Conservation (phyloP, 2,113 vertebrate genomes). For the Ptilonorhynchus violaceus region DNA sequence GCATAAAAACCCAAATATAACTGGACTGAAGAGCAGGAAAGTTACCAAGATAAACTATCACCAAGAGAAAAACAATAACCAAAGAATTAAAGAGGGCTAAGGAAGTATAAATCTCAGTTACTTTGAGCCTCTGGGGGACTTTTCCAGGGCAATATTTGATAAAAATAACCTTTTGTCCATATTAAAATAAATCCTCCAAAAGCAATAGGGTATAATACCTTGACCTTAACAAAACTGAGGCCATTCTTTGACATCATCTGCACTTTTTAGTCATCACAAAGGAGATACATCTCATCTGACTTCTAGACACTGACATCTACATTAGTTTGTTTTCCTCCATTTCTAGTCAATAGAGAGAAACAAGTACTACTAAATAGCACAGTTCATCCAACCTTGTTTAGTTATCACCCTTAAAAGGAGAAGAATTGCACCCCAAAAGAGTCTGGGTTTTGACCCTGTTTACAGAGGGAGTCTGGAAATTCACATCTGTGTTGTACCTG, state of each 20-base stretch:
- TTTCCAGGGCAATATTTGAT: not conserved
- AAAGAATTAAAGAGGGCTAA: not conserved
- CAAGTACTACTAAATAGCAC: not conserved
- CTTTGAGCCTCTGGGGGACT: not conserved
- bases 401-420: not conserved
- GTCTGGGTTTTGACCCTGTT: not conserved
- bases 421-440: not conserved
- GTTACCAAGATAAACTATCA: not conserved
- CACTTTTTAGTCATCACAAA: not conserved
- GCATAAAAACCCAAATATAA: not conserved
- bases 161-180: not conserved
- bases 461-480: not conserved
- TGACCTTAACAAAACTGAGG: not conserved
- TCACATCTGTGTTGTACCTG: not conserved
- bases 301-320: not conserved
- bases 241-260: not conserved
- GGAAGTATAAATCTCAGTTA: not conserved
- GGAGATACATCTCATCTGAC: not conserved
- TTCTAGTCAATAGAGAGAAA: not conserved
- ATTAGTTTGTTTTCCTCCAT: not conserved
- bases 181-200: not conserved
- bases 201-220: not conserved
- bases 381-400: not conserved
- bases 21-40: not conserved
- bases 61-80: not conserved